phyloP scores from a whole-genome alignment of 2,113 vertebrate species.

The Takifugu flavidus region DNA sequence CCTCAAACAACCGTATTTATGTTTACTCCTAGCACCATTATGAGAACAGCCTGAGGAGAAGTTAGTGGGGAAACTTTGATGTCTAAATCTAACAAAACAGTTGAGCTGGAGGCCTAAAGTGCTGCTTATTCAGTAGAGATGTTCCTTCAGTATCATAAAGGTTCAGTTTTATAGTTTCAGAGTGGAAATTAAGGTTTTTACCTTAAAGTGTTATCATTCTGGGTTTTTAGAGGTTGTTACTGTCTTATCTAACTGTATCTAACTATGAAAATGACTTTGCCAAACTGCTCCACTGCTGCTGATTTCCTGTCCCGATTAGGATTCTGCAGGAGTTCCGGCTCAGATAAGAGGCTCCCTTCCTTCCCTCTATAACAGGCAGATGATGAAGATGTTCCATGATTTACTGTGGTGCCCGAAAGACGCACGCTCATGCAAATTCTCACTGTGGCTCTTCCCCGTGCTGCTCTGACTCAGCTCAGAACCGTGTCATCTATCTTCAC shows the following conservation, averaged over 20 bases:
- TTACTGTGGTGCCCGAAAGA: slow-evolving; percentile 14
- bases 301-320: slow-evolving; percentile 15
- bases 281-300: slow-evolving; percentile 1
- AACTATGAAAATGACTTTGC: neutral
- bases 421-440: slow-evolving; percentile 1
- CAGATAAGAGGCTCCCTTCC: slow-evolving; percentile 19
- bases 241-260: neutral
- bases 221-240: too few species aligned
- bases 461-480: slow-evolving; percentile 18
- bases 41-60: neutral
- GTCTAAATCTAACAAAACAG: too few species aligned
- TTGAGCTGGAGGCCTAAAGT: too few species aligned
- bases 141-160: too few species aligned
- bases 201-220: too few species aligned
- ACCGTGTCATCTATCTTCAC: slow-evolving; percentile 23
- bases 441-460: neutral
- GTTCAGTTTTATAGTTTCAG: too few species aligned
- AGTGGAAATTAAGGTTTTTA: too few species aligned
- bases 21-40: neutral
- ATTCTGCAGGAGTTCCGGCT: slow-evolving; percentile 7
- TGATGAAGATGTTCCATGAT: slow-evolving; percentile 30
- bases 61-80: neutral
- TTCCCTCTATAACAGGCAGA: slow-evolving; percentile 8
- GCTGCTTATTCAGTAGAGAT: too few species aligned
- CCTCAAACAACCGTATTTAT: neutral